Conservation (phyloP, 2,797 vertebrate species). For the Geotrypetes seraphini region DNA sequence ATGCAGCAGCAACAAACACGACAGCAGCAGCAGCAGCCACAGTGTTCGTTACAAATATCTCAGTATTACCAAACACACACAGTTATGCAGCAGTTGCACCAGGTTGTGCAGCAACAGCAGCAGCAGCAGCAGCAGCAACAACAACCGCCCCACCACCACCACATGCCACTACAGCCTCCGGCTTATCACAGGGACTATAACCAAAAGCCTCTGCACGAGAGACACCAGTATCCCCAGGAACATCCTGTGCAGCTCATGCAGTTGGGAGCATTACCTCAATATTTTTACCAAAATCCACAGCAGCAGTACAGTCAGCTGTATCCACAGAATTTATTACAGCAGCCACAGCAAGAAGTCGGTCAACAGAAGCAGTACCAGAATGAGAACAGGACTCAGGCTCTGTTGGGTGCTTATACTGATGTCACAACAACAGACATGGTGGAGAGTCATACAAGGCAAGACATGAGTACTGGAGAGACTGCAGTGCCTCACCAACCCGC, state of each 20-base stretch:
- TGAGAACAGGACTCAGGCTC: slow-evolving; percentile 32
- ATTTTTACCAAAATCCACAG: slow-evolving; percentile 60
- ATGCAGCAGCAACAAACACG: slow-evolving; percentile 40
- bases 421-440: slow-evolving; percentile 38
- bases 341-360: slow-evolving; percentile 15
- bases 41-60: slow-evolving; percentile 49
- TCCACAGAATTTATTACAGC: slow-evolving; percentile 46
- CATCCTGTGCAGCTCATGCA: slow-evolving; percentile 62
- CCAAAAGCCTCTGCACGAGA: slow-evolving; percentile 42
- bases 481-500: slow-evolving; percentile 41
- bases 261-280: slow-evolving; percentile 53
- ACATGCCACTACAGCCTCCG: slow-evolving; percentile 48
- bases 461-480: slow-evolving; percentile 32
- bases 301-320: slow-evolving; percentile 54
- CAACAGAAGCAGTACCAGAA: slow-evolving; percentile 47
- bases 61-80: slow-evolving; percentile 55
- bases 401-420: slow-evolving; percentile 44
- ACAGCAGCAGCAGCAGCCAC: slow-evolving; percentile 41
- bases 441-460: slow-evolving; percentile 23
- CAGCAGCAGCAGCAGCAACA: slow-evolving; percentile 54
- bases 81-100: slow-evolving; percentile 8
- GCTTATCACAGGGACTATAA: slow-evolving; percentile 50
- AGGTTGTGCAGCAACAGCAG: slow-evolving; percentile 50
- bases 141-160: slow-evolving; percentile 45
- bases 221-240: slow-evolving; percentile 52